These are phyloP conservation scores for Chloromyia formosa DNA, from an alignment of 2,888 invertebrate genomes.

Conservation along the genomic window DNA sequence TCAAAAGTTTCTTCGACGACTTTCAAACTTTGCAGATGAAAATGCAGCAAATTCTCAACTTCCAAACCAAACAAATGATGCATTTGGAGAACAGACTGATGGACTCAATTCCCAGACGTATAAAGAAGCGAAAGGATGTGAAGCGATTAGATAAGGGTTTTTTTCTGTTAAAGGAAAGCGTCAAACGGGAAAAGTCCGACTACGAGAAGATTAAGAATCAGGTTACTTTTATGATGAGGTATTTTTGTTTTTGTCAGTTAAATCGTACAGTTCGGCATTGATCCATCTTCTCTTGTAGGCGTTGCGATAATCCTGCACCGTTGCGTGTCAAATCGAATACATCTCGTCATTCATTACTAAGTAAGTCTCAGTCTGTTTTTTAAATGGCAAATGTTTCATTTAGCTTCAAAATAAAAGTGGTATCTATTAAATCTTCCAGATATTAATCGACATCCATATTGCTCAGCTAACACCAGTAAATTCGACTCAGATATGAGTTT, in stretches of 20 bases:
- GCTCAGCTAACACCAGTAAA: no score
- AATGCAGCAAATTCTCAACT: not conserved
- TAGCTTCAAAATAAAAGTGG: no score
- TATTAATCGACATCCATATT: no score
- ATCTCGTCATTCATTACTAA: no score
- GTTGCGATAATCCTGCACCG: no score
- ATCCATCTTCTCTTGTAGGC: no score
- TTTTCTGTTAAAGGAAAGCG: not conserved
- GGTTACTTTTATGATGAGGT: not conserved
- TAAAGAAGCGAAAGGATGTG: not conserved
- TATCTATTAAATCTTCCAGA: no score
- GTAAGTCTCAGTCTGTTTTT: no score
- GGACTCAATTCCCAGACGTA: not conserved
- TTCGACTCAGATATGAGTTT: no score
- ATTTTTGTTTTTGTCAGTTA: not conserved
- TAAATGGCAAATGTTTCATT: no score
- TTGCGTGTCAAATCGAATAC: no score
- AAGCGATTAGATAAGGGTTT: conserved; percentile 20
- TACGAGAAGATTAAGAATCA: not conserved
- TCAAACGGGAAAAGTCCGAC: not conserved
- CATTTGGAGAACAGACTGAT: not conserved
- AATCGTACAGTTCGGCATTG: no score
- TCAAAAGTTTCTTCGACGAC: conserved; percentile 13
- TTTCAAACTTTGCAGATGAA: not conserved
- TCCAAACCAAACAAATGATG: conserved; percentile 15